Evolutionary conservation across 2,113 vertebrate genomes (phyloP).

Genomic region (Pangasianodon hypophthalmus): DNA sequence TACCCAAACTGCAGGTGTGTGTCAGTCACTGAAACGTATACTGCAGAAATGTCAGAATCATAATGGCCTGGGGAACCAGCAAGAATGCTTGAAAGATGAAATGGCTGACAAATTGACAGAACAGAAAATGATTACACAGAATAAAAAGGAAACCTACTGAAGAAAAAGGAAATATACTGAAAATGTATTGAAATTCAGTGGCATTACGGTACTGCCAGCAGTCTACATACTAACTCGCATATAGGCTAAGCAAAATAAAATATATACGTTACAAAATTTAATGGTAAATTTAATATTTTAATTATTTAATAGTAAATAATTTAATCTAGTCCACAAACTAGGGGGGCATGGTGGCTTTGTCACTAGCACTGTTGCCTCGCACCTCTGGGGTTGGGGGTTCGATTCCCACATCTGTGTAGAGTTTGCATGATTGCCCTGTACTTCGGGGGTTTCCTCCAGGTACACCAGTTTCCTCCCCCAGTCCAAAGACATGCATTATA

Average conservation of each 20-base stretch:
- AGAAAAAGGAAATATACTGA: not conserved
- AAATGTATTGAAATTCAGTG: not conserved
- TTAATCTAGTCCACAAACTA: no score
- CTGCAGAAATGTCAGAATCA: slow-evolving; percentile 16
- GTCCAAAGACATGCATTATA: no score
- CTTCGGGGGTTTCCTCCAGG: no score
- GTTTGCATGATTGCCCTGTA: no score
- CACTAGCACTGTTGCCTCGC: no score
- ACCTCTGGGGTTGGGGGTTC: no score
- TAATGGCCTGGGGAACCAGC: not conserved
- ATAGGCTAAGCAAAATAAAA: not conserved
- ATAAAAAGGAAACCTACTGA: not conserved
- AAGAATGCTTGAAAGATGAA: slow-evolving; percentile 12
- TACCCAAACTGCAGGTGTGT: not conserved
- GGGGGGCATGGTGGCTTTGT: no score
- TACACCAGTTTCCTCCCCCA: no score
- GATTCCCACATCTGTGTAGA: no score
- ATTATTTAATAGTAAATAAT: no score
- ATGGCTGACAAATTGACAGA: slow-evolving; percentile 2
- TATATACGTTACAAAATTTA: not conserved
- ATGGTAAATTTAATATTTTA: no score
- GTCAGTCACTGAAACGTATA: not conserved
- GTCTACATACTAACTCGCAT: not conserved
- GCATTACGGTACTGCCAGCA: not conserved
- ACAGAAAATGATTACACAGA: not conserved